Evolutionary conservation across 2,888 invertebrate species (phyloP).

Genomic region (Octonoba sinensis): DNA sequence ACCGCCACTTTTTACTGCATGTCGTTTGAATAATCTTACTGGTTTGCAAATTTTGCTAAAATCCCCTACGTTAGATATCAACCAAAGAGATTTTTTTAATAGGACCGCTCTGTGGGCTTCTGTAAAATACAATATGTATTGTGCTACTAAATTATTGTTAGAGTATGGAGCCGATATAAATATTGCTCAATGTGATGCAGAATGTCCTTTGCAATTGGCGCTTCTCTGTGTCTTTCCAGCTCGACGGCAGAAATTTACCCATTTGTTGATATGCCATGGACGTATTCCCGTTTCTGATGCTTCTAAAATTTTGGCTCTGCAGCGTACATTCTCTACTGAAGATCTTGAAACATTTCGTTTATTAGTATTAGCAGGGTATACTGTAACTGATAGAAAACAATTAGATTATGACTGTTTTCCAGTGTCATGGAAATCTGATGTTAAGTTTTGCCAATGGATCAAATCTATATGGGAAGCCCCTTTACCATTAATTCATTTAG

Average conservation of each 20-base stretch:
- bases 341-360: conserved; percentile 32
- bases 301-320: conserved; percentile 13
- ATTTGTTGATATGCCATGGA: conserved; percentile 37
- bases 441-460: conserved; percentile 26
- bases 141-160: conserved; percentile 32
- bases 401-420: conserved; percentile 21
- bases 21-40: conserved; percentile 20
- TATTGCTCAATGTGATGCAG: conserved; percentile 6
- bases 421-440: conserved; percentile 14
- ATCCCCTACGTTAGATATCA: conserved; percentile 26
- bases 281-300: conserved; percentile 11
- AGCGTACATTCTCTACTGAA: conserved; percentile 15
- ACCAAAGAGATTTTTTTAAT: conserved; percentile 54
- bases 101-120: conserved; percentile 46
- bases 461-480: conserved; percentile 26
- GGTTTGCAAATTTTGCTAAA: conserved; percentile 36
- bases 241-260: conserved; percentile 4
- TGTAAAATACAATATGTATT: conserved; percentile 10
- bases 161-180: conserved; percentile 36
- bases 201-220: conserved; percentile 28
- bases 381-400: conserved; percentile 25
- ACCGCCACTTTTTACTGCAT: conserved; percentile 50
- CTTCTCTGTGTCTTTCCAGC: not conserved
- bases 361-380: conserved; percentile 31
- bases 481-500: conserved; percentile 14